Evolutionary conservation across 2,797 vertebrate genomes (phyloP).

Genomic region (Cyprinodon diabolis): DNA sequence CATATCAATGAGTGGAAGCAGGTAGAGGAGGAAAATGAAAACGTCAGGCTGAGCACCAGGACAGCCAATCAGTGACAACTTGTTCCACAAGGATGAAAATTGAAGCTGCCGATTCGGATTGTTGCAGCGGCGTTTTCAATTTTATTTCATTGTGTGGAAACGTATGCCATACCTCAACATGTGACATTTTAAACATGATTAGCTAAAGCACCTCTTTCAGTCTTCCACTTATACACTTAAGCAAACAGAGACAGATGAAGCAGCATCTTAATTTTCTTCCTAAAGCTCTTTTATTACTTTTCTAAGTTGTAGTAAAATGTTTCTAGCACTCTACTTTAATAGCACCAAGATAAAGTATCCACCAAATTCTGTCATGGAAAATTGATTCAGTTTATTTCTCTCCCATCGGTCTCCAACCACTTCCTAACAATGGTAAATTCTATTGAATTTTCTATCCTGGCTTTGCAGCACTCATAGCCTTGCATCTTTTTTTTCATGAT

Average conservation of each 20-base stretch:
- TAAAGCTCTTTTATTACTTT: not conserved
- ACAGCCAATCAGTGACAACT: constrained; percentile 37
- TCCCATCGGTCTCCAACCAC: not conserved
- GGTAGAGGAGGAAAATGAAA: constrained; percentile 52
- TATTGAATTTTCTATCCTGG: not conserved
- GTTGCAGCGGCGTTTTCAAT: constrained; percentile 16
- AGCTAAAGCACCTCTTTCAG: not conserved
- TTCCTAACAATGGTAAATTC: not conserved
- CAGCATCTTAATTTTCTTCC: not conserved
- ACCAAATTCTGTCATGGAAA: not conserved
- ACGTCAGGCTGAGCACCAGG: constrained; percentile 41
- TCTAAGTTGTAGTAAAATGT: not conserved
- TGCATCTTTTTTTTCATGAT: not conserved
- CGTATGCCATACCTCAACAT: not conserved
- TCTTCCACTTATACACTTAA: not conserved
- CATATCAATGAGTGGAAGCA: constrained; percentile 53
- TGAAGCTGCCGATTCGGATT: constrained; percentile 25
- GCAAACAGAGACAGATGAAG: not conserved
- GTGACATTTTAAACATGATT: not conserved
- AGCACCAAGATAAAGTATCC: not conserved
- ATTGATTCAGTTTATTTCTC: not conserved
- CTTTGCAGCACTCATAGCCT: not conserved
- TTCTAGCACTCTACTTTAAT: constrained; percentile 1
- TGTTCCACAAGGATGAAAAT: constrained; percentile 35
- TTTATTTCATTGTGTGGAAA: constrained; percentile 8